These are phyloP conservation scores for Austrofundulus limnaeus DNA, from an alignment of 2,113 vertebrate genomes.

Conservation along the genomic window DNA sequence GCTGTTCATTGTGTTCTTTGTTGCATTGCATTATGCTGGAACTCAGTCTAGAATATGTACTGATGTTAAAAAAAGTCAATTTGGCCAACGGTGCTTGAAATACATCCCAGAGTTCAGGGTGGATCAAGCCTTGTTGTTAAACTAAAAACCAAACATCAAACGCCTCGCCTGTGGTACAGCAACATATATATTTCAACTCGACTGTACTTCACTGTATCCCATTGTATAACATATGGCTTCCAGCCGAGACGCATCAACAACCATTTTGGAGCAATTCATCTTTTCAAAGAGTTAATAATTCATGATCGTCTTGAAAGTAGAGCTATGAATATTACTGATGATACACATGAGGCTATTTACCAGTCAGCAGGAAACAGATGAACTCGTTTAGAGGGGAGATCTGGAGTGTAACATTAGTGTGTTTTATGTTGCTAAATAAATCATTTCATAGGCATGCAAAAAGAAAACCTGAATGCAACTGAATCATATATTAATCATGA, in stretches of 20 bases:
- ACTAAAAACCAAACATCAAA: slow-evolving; percentile 32
- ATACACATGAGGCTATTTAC: slow-evolving; percentile 78
- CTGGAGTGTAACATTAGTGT: slow-evolving; percentile 54
- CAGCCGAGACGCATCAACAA: slow-evolving; percentile 61
- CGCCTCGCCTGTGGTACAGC: slow-evolving; percentile 9
- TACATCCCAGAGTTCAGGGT: slow-evolving; percentile 56
- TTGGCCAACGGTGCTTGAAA: slow-evolving; percentile 56
- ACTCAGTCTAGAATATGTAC: slow-evolving; percentile 42
- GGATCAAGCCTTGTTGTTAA: slow-evolving; percentile 45
- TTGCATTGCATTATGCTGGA: slow-evolving; percentile 45
- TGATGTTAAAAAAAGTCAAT: slow-evolving; percentile 52
- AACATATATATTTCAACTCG: slow-evolving; percentile 22
- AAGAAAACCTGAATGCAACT: slow-evolving; percentile 42
- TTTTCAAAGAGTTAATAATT: slow-evolving; percentile 75
- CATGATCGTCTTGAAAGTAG: slow-evolving; percentile 72
- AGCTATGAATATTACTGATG: slow-evolving; percentile 76
- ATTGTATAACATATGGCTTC: slow-evolving; percentile 53
- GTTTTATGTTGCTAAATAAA: slow-evolving; percentile 62
- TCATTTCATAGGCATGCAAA: slow-evolving; percentile 36
- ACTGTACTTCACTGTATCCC: slow-evolving; percentile 32
- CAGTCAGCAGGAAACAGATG: slow-evolving; percentile 72
- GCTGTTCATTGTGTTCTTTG: slow-evolving; percentile 47
- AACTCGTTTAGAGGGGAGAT: slow-evolving; percentile 63
- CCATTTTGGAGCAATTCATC: slow-evolving; percentile 68
- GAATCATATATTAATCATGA: slow-evolving; percentile 35